Evolutionary conservation across 2,888 invertebrate genomes (phyloP), one percentile per base, ranked within the genome.

Genomic region (Eugnorisma glareosa): DNA sequence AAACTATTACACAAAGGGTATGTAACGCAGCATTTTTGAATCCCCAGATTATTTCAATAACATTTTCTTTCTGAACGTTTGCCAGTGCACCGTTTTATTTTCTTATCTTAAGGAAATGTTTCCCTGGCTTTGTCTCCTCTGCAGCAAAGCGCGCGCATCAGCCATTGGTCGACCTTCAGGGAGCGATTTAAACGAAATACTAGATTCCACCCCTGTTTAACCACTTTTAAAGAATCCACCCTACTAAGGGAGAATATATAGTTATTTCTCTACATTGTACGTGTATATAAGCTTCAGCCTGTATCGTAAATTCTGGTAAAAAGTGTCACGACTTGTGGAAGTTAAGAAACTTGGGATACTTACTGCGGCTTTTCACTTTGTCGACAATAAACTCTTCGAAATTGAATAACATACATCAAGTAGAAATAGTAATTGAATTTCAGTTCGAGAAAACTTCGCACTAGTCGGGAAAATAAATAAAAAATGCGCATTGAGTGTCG

Each of bases 171-270:
- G 90, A 91, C 91, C 93, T 91, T 91, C 69, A 84, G 94, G 94
- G 94, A 94, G 89, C 92, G 88, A 92, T 93, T 94, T 92, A 91
- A 91, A 92, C 88, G 90, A 92, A 93, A 93, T 93, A 90, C 89
- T 89, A 89, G 88, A 90, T 88, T 89, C 88, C 79, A 87, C 83
- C 84, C 86, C 85, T 86, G 83, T 87, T 89, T 90, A 90, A 90
- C 88, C 90, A 90, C 79, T 86, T 84, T 82, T 81, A 83, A 87
- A 88, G 86, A 85, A 87, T 86, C 70, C 77, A 74, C 86, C 86
- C 75, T 78, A 77, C 79, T 75, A 88, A 86, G 83, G 74, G 75
- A 86, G 77, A 86, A 79, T 85, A 75, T 82, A 86, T 84, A 87
- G 84, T 85, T 84, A 83, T 88, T 83, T 83, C 83, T 81, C 76